These are phyloP conservation scores for Nomada ferruginata DNA, from an alignment of 2,888 invertebrate species.

Conservation along the genomic window DNA sequence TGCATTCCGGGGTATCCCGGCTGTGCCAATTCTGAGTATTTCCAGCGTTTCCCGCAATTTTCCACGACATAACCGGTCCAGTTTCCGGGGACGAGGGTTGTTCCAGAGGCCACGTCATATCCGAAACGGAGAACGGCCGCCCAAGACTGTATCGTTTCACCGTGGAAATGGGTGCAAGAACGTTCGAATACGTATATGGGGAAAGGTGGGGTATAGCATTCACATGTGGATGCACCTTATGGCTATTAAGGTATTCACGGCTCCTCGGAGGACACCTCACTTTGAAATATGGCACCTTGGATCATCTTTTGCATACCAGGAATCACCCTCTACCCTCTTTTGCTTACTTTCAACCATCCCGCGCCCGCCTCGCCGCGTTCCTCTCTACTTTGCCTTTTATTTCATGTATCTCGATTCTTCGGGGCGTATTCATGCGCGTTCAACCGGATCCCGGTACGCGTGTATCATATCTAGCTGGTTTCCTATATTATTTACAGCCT, in stretches of 20 bases:
- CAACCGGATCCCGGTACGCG: constrained; percentile 2
- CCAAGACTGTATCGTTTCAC: constrained; percentile 61
- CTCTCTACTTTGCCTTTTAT: constrained; percentile 50
- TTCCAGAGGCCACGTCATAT: constrained; percentile 47
- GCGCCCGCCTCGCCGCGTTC: constrained; percentile 35
- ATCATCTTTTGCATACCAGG: constrained; percentile 61
- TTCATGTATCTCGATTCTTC: constrained; percentile 48
- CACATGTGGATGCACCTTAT: constrained; percentile 75
- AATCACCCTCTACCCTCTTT: constrained; percentile 38
- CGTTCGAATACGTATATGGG: constrained; percentile 60
- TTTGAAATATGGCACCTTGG: constrained; percentile 80
- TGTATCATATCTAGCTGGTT: constrained; percentile 53
- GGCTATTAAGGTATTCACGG: constrained; percentile 83
- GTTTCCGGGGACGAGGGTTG: constrained; percentile 5
- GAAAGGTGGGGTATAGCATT: constrained; percentile 46
- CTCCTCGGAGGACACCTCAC: constrained; percentile 79
- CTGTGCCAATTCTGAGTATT: constrained; percentile 53
- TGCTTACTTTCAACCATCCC: constrained; percentile 39
- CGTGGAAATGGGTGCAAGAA: constrained; percentile 21
- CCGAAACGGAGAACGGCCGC: constrained; percentile 55
- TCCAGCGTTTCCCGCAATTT: constrained; percentile 32
- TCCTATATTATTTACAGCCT: constrained; percentile 79
- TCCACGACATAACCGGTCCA: constrained; percentile 16
- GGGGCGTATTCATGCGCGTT: constrained; percentile 13
- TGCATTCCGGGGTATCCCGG: constrained; percentile 19